Conservation (phyloP, 1,140 invertebrate genomes). For the Mactra quadrangularis region DNA sequence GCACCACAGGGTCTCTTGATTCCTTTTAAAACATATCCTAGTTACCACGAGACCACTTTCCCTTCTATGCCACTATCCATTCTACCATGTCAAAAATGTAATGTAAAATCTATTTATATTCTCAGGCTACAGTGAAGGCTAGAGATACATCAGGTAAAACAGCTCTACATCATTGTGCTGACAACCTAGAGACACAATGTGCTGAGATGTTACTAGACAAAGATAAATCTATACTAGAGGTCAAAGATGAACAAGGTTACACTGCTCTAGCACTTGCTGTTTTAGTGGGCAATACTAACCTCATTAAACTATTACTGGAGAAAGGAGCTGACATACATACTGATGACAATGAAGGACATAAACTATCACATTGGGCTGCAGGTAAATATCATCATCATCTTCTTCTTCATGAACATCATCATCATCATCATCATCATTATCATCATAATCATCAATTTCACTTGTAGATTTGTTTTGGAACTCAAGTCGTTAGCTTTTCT, state of each 20-base stretch:
- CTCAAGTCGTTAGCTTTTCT: too few species aligned
- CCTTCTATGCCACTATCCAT: too few species aligned
- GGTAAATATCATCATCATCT: conserved; percentile 86
- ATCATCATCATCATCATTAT: too few species aligned
- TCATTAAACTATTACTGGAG: conserved; percentile 81
- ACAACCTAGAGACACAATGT: conserved; percentile 86
- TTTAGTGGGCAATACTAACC: conserved; percentile 81
- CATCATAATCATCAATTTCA: too few species aligned
- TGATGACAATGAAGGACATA: conserved; percentile 96
- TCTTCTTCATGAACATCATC: too few species aligned
- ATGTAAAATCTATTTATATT: too few species aligned
- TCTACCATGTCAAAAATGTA: too few species aligned
- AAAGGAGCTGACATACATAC: conserved; percentile 92
- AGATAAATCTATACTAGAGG: conserved; percentile 86
- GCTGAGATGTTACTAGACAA: conserved; percentile 86
- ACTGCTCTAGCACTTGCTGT: conserved; percentile 91
- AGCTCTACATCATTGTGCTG: conserved; percentile 95
- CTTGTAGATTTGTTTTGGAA: too few species aligned
- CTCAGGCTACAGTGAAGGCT: conserved; percentile 68
- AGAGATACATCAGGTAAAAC: conserved; percentile 87
- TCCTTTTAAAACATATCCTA: too few species aligned
- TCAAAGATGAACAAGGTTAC: conserved; percentile 96
- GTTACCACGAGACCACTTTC: too few species aligned
- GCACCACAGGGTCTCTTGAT: too few species aligned
- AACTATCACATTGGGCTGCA: conserved; percentile 99